Evolutionary conservation across 2,113 vertebrate species (phyloP).

Genomic region (Petrocephalus zakoni): DNA sequence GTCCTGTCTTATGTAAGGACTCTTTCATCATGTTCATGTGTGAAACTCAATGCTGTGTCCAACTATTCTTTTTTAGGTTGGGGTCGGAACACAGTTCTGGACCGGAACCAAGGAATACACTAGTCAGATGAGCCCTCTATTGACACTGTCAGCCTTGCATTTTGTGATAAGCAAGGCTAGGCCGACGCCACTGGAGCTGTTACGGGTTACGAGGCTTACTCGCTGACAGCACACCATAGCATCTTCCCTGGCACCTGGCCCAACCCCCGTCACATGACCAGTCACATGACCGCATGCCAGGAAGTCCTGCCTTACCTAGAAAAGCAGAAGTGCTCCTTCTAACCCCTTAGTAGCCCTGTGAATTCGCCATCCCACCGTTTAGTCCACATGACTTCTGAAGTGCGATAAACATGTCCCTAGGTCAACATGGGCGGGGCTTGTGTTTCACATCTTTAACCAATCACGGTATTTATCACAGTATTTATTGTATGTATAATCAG

Average conservation of each 20-base stretch:
- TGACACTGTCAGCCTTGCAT: neutral
- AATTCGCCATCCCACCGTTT: neutral
- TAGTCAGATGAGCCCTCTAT: neutral
- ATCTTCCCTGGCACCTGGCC: neutral
- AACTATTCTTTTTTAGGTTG: neutral
- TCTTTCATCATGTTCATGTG: slow-evolving; percentile 12
- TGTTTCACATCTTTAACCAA: neutral
- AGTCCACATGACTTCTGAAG: neutral
- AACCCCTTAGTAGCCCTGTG: neutral
- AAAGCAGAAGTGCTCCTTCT: neutral
- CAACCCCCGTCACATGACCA: neutral
- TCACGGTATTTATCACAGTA: no score
- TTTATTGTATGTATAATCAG: neutral
- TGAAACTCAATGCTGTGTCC: slow-evolving; percentile 29
- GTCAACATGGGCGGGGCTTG: neutral
- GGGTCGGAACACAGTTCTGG: neutral
- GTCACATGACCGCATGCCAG: no score
- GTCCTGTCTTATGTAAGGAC: slow-evolving; percentile 15
- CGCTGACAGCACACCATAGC: neutral
- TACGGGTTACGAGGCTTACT: neutral
- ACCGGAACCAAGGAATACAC: neutral
- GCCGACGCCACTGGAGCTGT: neutral
- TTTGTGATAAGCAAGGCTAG: neutral
- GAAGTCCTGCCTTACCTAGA: neutral
- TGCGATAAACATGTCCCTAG: neutral